Percentiles rank a stretch among this genome's conserved stretches.
These are phyloP conservation scores for Melanerpes aurifrons DNA, from an alignment of 2,113 vertebrate species.

Conservation along the genomic window DNA sequence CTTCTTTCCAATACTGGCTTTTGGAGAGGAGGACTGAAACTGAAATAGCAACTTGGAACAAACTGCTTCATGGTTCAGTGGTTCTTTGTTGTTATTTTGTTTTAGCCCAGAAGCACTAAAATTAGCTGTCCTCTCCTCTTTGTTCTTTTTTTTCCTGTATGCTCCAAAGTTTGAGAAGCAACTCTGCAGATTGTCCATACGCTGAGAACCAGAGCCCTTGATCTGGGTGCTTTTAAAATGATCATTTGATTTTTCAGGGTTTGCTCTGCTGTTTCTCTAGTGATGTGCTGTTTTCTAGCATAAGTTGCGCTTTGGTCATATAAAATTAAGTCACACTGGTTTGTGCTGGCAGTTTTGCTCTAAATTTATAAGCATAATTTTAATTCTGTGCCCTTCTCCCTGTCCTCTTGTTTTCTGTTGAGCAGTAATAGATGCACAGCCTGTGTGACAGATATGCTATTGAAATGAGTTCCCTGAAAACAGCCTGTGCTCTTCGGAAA, in stretches of 20 bases:
- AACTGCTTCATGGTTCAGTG: conserved; percentile 38
- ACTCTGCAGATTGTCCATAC: neutral
- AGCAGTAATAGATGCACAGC: neutral
- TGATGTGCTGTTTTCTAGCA: neutral
- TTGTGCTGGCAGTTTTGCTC: neutral
- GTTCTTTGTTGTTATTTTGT: conserved; percentile 29
- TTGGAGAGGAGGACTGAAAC: neutral
- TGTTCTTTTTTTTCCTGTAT: conserved; percentile 22
- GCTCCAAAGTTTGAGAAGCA: neutral
- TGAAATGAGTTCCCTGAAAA: conserved; percentile 44
- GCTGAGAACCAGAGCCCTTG: neutral
- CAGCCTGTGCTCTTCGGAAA: conserved; percentile 40
- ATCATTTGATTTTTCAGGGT: neutral
- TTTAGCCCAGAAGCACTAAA: conserved; percentile 39
- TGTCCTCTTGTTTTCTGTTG: conserved; percentile 36
- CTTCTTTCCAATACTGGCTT: conserved; percentile 3
- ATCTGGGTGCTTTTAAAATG: neutral
- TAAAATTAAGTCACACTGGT: neutral
- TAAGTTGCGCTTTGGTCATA: neutral
- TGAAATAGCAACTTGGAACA: conserved; percentile 42
- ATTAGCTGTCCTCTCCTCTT: conserved; percentile 24
- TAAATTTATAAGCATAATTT: neutral
- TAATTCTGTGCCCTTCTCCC: conserved; percentile 1
- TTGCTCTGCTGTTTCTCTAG: conserved; percentile 11
- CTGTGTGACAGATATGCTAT: conserved; percentile 5